Evolutionary conservation across 92 coral and sea anemone species (phyloP), one percentile per base, ranked within the genome.

Genomic region (Anthopleura xanthogrammica): DNA sequence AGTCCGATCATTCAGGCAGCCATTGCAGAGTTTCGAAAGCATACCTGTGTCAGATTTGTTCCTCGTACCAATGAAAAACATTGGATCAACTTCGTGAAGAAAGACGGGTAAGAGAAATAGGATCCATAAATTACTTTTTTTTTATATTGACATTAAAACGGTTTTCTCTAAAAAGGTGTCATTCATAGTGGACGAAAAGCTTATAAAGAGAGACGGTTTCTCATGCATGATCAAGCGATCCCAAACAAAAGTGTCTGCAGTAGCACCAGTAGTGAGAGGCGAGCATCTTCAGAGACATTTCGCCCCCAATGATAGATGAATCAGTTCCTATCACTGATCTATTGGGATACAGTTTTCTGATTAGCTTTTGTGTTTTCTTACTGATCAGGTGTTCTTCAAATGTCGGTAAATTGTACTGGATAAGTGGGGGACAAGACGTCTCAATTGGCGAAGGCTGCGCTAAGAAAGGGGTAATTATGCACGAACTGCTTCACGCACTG

Each of bases 31-130:
- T 92, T 68, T 72, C 91, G 79, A 60, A 80, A 87, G 70, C 85
- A 89, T 23, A 92, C 95, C 10, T 92, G 95, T 68, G 83, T 92
- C 72, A 81, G n/a, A 68, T 92, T 89, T 60, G 91, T 89, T 0
- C 85, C 60, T 46, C 86, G 91, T 68, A 85, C 92, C 20, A 84
- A 81, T 4, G 85, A 92, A 76, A 79, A 84, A 11, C 89, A 92
- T 84, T 92, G 95, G 95, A 77, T 92, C 24, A 77, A 66, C 52
- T 92, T 92, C 52, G 89, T 87, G 17, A 24, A 89, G 68, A 78
- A 77, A 70, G 16, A 79, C 2, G 95, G 95, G 95, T 92, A 89
- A 89, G 70, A 22, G 9, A 20, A 20, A 62, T 62, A 62, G 29
- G 9, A 5, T 29, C 36, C 36, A 29, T 29, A 29, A 29, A 29